A percentile compares a stretch with the other conserved stretches of the same genome.
Evolutionary conservation across 2,888 invertebrate genomes (phyloP).

Genomic region (Rhamphomyia laevipes): DNA sequence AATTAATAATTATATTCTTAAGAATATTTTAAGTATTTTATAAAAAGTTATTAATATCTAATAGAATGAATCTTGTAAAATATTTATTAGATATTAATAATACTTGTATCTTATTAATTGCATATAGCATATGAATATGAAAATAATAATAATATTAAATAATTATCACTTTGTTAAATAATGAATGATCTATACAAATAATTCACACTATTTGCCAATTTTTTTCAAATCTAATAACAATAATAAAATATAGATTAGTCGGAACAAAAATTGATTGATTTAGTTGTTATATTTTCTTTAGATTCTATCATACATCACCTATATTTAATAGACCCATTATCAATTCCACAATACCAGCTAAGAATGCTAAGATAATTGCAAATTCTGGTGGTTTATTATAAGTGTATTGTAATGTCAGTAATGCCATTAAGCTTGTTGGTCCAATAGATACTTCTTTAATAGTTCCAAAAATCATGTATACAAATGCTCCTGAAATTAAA

Average conservation of each 20-base stretch:
- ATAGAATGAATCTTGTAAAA: too few relatives aligned
- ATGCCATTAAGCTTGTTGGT: conserved; percentile 88
- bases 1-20: too few relatives aligned
- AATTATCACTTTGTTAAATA: too few relatives aligned
- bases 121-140: too few relatives aligned
- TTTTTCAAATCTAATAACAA: neutral
- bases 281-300: neutral
- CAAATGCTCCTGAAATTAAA: conserved; percentile 51
- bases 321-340: conserved; percentile 70
- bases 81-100: too few relatives aligned
- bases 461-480: conserved; percentile 80
- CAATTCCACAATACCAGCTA: conserved; percentile 65
- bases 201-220: too few relatives aligned
- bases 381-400: conserved; percentile 56
- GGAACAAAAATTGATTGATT: neutral
- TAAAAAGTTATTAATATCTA: too few relatives aligned
- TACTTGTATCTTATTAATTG: too few relatives aligned
- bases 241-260: neutral
- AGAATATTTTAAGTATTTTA: too few relatives aligned
- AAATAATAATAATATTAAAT: too few relatives aligned
- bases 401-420: conserved; percentile 66
- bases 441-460: conserved; percentile 79
- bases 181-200: too few relatives aligned
- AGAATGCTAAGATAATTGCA: conserved; percentile 62
- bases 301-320: conserved; percentile 47